Conservation (phyloP, 2,113 vertebrate species). For the Oncorhynchus gorbuscha region DNA sequence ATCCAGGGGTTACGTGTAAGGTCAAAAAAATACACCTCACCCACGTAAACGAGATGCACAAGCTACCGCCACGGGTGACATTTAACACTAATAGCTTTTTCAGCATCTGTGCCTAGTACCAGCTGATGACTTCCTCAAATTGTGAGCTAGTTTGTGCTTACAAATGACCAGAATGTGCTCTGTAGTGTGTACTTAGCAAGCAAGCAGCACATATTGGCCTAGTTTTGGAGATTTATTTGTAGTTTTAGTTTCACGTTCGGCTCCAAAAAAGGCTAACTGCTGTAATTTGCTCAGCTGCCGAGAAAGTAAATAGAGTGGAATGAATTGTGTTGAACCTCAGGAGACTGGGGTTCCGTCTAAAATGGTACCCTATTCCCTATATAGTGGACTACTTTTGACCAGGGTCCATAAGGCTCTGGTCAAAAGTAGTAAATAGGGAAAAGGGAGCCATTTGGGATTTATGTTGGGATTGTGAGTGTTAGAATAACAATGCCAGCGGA, state of each 20-base stretch:
- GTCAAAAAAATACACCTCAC: not conserved
- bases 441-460: not conserved
- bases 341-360: not conserved
- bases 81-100: conserved; percentile 6
- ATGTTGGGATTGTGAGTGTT: not conserved
- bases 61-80: not conserved
- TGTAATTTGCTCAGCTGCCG: conserved; percentile 37
- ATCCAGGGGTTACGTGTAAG: conserved; percentile 7
- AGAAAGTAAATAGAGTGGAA: conserved; percentile 24
- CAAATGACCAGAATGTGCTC: conserved; percentile 1
- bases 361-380: too few species aligned
- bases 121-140: not conserved
- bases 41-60: not conserved
- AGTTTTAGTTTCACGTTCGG: conserved; percentile 2
- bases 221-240: conserved; percentile 4
- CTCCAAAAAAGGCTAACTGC: conserved; percentile 2
- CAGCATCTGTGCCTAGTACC: not conserved
- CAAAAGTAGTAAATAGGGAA: too few species aligned
- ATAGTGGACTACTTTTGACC: too few species aligned
- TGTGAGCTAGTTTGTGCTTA: not conserved
- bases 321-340: conserved; percentile 1
- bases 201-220: conserved; percentile 11
- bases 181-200: conserved; percentile 2
- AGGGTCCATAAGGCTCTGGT: too few species aligned
- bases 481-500: not conserved